Evolutionary conservation across 30 jellyfish, hydroid and myxozoan genomes (phyloP).

Genomic region (Rhopilema esculentum): DNA sequence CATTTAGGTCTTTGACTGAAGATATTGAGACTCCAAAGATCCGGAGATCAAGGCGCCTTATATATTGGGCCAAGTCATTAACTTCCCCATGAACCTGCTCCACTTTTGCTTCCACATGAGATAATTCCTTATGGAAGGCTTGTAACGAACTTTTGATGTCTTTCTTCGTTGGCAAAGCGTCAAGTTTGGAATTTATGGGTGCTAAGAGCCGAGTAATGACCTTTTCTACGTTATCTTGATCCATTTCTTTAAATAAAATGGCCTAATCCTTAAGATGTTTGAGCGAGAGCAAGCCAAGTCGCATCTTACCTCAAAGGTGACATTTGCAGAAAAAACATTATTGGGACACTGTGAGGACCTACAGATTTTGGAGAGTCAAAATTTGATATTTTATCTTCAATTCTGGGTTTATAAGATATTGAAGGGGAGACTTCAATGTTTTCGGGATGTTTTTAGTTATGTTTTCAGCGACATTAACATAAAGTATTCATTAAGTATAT

Average conservation of each 20-base stretch:
- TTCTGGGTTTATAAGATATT: conserved; percentile 18
- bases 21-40: conserved; percentile 34
- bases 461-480: conserved; percentile 5
- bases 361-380: conserved; percentile 5
- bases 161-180: not conserved
- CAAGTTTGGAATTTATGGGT: not conserved
- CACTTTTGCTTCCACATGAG: not conserved
- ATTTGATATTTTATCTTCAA: conserved; percentile 26
- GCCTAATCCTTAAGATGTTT: not conserved
- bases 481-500: conserved; percentile 9
- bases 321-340: no score
- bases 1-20: not conserved
- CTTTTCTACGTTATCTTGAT: not conserved
- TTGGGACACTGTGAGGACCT: conserved; percentile 43
- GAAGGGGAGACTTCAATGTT: conserved; percentile 1
- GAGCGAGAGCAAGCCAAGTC: conserved; percentile 5
- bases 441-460: conserved; percentile 14
- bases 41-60: conserved; percentile 31
- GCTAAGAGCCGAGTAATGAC: not conserved
- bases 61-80: not conserved
- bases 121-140: not conserved
- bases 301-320: not conserved
- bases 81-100: conserved; percentile 1
- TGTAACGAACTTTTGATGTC: not conserved
- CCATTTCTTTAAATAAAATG: not conserved